Evolutionary conservation across 2,113 vertebrate genomes (phyloP).

Genomic region (Gambusia affinis): DNA sequence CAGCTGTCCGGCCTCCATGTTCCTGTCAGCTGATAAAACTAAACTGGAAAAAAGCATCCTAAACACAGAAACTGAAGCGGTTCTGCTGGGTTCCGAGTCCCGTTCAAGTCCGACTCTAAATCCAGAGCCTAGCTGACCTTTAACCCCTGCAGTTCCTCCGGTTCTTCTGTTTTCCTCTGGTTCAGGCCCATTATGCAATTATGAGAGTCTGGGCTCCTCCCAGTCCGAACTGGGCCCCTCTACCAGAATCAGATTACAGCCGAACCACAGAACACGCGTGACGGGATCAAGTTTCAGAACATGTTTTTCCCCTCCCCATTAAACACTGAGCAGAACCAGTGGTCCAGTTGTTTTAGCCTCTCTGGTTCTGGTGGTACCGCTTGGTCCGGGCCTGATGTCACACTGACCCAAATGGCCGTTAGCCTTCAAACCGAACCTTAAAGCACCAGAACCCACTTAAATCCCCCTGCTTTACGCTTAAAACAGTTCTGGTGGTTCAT

Average conservation of each 20-base stretch:
- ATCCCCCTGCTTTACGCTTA: not conserved
- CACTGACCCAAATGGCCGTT: conserved; percentile 24
- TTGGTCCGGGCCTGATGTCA: conserved; percentile 8
- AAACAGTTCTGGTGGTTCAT: not conserved
- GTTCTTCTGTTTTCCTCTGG: not conserved
- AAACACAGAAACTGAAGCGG: no score
- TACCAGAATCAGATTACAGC: conserved; percentile 57
- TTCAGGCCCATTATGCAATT: conserved; percentile 58
- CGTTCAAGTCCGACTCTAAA: not conserved
- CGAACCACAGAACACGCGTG: conserved; percentile 58
- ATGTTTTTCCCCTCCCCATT: conserved; percentile 34
- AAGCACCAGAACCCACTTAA: not conserved
- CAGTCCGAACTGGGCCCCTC: conserved; percentile 15
- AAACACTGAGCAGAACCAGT: conserved; percentile 1
- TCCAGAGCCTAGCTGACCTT: not conserved
- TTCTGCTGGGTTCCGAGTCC: no score
- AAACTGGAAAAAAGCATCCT: not conserved
- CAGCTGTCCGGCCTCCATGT: not conserved
- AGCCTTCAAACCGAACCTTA: not conserved
- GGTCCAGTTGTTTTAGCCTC: not conserved
- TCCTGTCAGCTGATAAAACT: not conserved
- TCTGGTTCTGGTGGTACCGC: not conserved
- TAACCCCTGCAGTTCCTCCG: not conserved
- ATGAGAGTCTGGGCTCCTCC: conserved; percentile 52
- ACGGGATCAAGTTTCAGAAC: conserved; percentile 51